Evolutionary conservation across 1,140 invertebrate genomes (phyloP).

Genomic region (Euwallacea similis): DNA sequence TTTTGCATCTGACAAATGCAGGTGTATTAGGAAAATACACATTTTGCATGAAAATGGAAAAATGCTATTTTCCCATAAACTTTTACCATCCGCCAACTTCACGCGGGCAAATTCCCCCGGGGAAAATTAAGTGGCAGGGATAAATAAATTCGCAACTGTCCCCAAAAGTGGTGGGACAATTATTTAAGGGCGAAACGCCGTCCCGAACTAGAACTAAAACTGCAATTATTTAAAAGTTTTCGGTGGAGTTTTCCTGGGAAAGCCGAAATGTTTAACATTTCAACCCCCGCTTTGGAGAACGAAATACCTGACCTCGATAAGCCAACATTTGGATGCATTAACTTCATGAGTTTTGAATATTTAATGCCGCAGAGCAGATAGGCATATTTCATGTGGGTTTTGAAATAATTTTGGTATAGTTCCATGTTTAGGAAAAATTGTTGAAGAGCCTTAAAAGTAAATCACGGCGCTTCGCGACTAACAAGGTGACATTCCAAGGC

Average conservation of each 20-base stretch:
- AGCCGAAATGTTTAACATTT: slow-evolving; percentile 26
- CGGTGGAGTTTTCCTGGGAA: background rate
- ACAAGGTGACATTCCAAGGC: background rate
- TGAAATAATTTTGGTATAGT: too few relatives aligned
- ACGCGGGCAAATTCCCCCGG: background rate
- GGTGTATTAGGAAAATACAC: background rate
- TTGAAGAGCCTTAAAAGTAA: background rate
- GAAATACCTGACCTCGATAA: slow-evolving; percentile 5
- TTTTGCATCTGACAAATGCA: background rate
- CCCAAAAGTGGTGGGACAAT: slow-evolving; percentile 6
- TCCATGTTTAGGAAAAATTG: background rate
- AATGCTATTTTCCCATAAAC: background rate
- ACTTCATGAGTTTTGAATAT: slow-evolving; percentile 10
- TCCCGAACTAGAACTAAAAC: slow-evolving; percentile 13
- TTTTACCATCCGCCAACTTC: background rate
- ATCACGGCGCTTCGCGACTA: too few relatives aligned
- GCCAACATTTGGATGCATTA: slow-evolving; percentile 4
- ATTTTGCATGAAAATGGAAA: background rate
- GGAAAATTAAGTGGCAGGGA: background rate
- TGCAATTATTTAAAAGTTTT: slow-evolving; percentile 25
- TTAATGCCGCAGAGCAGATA: background rate
- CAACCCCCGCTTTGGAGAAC: slow-evolving; percentile 6
- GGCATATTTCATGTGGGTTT: too few relatives aligned
- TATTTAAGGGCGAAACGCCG: slow-evolving; percentile 18
- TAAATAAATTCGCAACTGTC: slow-evolving; percentile 25